A percentile compares a stretch with the other conserved stretches of the same genome.
These are phyloP conservation scores for Xyrichtys novacula DNA, from an alignment of 2,797 vertebrate genomes.

Conservation along the genomic window DNA sequence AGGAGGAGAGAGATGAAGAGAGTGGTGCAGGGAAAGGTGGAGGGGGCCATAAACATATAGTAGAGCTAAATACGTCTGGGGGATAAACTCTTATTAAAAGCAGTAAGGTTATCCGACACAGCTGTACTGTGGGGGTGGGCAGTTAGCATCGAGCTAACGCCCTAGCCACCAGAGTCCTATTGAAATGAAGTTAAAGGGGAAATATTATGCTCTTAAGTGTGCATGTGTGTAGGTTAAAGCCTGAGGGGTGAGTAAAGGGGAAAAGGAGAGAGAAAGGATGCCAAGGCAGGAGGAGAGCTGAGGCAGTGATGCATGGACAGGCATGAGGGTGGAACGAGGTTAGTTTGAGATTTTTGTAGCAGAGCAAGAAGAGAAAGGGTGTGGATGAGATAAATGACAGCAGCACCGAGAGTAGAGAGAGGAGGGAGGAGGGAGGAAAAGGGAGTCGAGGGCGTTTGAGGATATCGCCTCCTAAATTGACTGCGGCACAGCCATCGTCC, in stretches of 20 bases:
- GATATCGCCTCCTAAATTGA: conserved; percentile 74
- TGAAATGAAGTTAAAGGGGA: conserved; percentile 37
- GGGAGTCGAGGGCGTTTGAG: conserved; percentile 66
- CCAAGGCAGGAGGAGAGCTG: conserved; percentile 31
- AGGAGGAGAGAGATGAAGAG: conserved; percentile 5
- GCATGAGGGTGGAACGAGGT: conserved; percentile 21
- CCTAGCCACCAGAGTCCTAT: conserved; percentile 42
- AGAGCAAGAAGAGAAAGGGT: conserved; percentile 27
- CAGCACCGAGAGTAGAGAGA: conserved; percentile 16
- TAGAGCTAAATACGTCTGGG: conserved; percentile 55
- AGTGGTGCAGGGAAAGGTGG: conserved; percentile 38
- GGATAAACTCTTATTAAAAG: conserved; percentile 67
- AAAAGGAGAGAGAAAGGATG: conserved; percentile 33
- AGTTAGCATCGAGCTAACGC: conserved; percentile 42
- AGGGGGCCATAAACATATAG: conserved; percentile 57
- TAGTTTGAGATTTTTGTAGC: conserved; percentile 38
- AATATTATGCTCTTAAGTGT: conserved; percentile 28
- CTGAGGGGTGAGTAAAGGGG: not conserved
- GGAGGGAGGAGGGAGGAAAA: conserved; percentile 18
- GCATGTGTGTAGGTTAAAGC: conserved; percentile 38
- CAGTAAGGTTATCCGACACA: conserved; percentile 52
- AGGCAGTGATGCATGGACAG: conserved; percentile 58
- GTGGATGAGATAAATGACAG: conserved; percentile 63
- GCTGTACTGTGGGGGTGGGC: conserved; percentile 49
- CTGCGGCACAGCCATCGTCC: conserved; percentile 73